Evolutionary conservation across 2,113 vertebrate genomes (phyloP), one percentile per base, ranked within the genome.

Genomic region (Saimiri boliviensis): DNA sequence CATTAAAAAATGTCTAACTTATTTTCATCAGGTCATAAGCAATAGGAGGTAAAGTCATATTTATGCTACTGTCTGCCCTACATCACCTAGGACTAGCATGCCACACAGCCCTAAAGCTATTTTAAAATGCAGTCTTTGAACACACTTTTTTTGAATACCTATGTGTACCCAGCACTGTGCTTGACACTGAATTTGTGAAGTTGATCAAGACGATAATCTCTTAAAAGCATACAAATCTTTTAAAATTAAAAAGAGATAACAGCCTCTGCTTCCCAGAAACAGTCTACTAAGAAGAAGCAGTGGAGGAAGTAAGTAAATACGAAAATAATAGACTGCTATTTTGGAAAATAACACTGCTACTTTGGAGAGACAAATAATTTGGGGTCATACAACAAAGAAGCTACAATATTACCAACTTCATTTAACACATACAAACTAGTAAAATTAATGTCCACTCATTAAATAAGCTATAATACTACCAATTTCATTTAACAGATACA

Each of bases 281-380:
- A 79, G 54, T 86, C 27, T 68, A 76, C 13, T 45, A 90, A 49
- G n/a, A 47, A 56, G 47, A 5, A 52, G 5, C 14, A 12, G 3
- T 20, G 9, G 49, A 6, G 71, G 49, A 80, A 17, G 56, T 27
- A 14, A 73, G 37, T 70, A 56, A 91, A 93, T 21, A 80, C 23
- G 66, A 13, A 86, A 91, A 9, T 63, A 83, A 82, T 21, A 68
- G 56, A 74, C 35, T 74, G n/a, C n/a, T n/a, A n/a, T n/a, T n/a
- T n/a, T n/a, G n/a, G n/a, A n/a, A n/a, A 86, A 63, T 9, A 68
- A 68, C 1, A 40, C 17, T 40, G 37, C 45, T 86, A 86, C 80
- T 96, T 86, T 80, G 94, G 21, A 95, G 13, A 86, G 35, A 83
- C 23, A 92, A 58, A 92, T 83, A 87, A 89, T 56, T 37, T 91